Percentiles rank a stretch among this genome's conserved stretches.
phyloP scores from a whole-genome alignment of 1,140 invertebrate species.

The Bombus terrestris region DNA sequence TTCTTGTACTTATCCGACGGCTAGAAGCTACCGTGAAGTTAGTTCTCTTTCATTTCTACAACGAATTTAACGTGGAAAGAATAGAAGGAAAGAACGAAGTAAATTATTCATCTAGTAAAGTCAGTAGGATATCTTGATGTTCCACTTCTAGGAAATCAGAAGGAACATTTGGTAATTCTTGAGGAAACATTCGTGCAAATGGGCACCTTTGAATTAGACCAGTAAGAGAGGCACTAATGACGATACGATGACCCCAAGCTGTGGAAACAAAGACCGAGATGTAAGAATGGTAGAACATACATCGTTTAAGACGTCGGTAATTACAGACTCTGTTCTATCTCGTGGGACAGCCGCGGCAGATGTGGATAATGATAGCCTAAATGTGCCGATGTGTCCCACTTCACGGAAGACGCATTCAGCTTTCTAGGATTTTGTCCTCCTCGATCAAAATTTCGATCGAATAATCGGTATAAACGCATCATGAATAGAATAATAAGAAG shows the following conservation, averaged over 20 bases:
- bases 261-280: slow-evolving; percentile 68
- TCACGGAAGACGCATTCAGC: slow-evolving; percentile 47
- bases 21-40: not conserved
- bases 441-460: slow-evolving; percentile 52
- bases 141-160: slow-evolving; percentile 55
- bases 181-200: slow-evolving; percentile 40
- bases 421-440: slow-evolving; percentile 66
- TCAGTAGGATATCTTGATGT: not conserved
- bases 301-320: slow-evolving; percentile 70
- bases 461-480: slow-evolving; percentile 10
- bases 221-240: slow-evolving; percentile 62
- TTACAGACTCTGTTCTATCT: slow-evolving; percentile 70
- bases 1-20: slow-evolving; percentile 55
- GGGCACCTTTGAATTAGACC: slow-evolving; percentile 53
- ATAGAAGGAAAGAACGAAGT: too few relatives aligned
- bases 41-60: too few relatives aligned
- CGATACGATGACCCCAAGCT: slow-evolving; percentile 68
- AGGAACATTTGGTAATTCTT: slow-evolving; percentile 22
- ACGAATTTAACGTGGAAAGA: too few relatives aligned
- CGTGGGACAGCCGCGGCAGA: slow-evolving; percentile 69
- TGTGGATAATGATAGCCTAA: slow-evolving; percentile 76
- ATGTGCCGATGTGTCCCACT: slow-evolving; percentile 72
- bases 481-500: not conserved
- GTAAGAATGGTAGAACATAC: slow-evolving; percentile 74
- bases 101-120: not conserved